Percentiles rank a stretch among this genome's conserved stretches.
These are phyloP conservation scores for Alloplasta piceator DNA, from an alignment of 2,888 invertebrate genomes.

Conservation along the genomic window DNA sequence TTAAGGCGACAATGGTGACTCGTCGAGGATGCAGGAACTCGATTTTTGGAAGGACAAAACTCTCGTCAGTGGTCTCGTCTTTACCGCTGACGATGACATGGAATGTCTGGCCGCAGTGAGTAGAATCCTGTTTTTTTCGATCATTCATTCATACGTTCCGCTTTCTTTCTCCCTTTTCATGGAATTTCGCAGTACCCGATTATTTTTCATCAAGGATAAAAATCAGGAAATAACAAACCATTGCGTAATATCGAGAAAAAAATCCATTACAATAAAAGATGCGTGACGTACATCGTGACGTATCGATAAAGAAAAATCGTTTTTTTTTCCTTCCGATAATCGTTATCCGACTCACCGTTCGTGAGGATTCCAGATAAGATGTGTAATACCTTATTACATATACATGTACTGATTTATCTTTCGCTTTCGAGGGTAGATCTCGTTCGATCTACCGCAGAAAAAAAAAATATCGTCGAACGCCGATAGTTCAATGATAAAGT, in stretches of 20 bases:
- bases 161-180: neutral
- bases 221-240: no score
- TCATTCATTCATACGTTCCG: neutral
- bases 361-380: conserved; percentile 41
- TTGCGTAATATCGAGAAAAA: conserved; percentile 33
- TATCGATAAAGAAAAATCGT: conserved; percentile 51
- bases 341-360: conserved; percentile 49
- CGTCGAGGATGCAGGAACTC: conserved; percentile 57
- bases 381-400: conserved; percentile 32
- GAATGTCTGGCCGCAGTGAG: conserved; percentile 73
- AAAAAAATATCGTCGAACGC: neutral
- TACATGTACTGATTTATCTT: neutral
- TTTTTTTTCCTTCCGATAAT: conserved; percentile 18
- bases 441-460: no score
- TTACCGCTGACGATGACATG: conserved; percentile 69
- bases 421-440: neutral
- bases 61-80: conserved; percentile 63
- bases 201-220: neutral
- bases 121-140: conserved; percentile 29
- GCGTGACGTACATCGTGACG: conserved; percentile 63
- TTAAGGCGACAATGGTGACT: conserved; percentile 65
- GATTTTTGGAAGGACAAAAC: conserved; percentile 70
- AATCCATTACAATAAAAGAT: conserved; percentile 14
- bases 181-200: no score
- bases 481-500: no score